Evolutionary conservation across 2,888 invertebrate species (phyloP), one percentile per base, ranked within the genome.

Genomic region (Stenodera caucasica): DNA sequence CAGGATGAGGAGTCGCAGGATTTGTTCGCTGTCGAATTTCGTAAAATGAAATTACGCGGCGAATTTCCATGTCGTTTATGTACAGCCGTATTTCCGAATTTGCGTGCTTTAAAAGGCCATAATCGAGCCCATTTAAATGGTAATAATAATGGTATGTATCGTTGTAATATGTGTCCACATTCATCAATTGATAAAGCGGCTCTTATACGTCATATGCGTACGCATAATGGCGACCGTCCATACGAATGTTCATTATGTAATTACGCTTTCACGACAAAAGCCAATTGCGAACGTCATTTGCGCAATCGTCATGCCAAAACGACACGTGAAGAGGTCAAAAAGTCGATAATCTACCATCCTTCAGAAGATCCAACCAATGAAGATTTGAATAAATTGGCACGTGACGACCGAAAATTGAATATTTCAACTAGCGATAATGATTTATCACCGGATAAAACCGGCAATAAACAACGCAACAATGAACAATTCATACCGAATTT

Each of bases 241-340:
- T 97, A 94, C 77, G 94, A 96, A 78, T 98, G 97, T 76, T 89
- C 91, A 0, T 86, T 96, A n/a, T 98, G 98, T 80, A 94, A 94
- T 75, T 96, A 94, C 76, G 96, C 96, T 2, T 98, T 98, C 80
- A 97, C 97, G 26, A 97, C 97, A 0, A 96, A 97, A 82, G 96
- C 97, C 1, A 97, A 98, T 77, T 98, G 98, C 78, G 97, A 98
- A 81, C 85, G 97, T 6, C 97, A 98, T 79, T 84, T 97, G 71
- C 85, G 96, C 67, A 97, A 97, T 78, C 87, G 95, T 23, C 97
- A 97, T 75, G 89, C 90, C 0, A 94, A 94, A 79, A 86, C 88
- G 1, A 90, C 91, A 1, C 86, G 94, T 57, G 93, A 95, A 69
- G 95, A 96, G 70, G 91, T 96, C 0, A 94, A 95, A 77, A 88